Evolutionary conservation across 2,888 invertebrate genomes (phyloP).

Genomic region (Noctuana brunneofusca): DNA sequence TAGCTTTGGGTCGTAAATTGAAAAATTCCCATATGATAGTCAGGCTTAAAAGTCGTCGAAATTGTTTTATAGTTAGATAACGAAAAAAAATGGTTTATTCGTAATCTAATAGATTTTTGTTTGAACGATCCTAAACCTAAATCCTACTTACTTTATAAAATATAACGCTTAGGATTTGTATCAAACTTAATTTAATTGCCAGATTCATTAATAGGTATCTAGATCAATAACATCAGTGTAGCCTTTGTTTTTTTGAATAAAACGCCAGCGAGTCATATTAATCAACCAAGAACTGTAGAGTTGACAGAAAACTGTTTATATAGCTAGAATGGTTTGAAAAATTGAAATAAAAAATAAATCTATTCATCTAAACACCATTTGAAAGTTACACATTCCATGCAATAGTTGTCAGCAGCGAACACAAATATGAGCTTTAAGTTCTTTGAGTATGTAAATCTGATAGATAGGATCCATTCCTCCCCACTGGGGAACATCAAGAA

Average conservation of each 20-base stretch:
- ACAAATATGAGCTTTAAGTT: constrained; percentile 13
- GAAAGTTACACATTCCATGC: not conserved
- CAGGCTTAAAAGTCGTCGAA: not conserved
- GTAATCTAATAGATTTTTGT: too few species aligned
- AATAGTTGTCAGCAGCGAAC: constrained; percentile 6
- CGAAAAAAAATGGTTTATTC: not conserved
- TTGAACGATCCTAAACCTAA: too few species aligned
- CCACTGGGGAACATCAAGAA: constrained; percentile 32
- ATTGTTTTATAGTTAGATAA: not conserved
- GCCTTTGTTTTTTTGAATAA: too few species aligned
- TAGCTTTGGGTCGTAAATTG: constrained; percentile 6
- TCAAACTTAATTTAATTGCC: too few species aligned
- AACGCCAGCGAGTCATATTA: too few species aligned
- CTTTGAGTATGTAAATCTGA: constrained; percentile 55
- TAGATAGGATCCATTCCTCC: constrained; percentile 49
- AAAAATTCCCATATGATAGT: not conserved
- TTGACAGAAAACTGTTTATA: too few species aligned
- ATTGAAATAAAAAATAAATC: not conserved
- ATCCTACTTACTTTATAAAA: too few species aligned
- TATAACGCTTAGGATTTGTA: too few species aligned
- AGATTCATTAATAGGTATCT: too few species aligned
- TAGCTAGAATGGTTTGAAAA: too few species aligned
- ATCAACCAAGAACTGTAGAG: too few species aligned
- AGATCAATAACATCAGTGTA: too few species aligned
- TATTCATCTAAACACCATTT: not conserved